phyloP scores from a whole-genome alignment of 2,888 invertebrate genomes.

The Nomada goodeniana region DNA sequence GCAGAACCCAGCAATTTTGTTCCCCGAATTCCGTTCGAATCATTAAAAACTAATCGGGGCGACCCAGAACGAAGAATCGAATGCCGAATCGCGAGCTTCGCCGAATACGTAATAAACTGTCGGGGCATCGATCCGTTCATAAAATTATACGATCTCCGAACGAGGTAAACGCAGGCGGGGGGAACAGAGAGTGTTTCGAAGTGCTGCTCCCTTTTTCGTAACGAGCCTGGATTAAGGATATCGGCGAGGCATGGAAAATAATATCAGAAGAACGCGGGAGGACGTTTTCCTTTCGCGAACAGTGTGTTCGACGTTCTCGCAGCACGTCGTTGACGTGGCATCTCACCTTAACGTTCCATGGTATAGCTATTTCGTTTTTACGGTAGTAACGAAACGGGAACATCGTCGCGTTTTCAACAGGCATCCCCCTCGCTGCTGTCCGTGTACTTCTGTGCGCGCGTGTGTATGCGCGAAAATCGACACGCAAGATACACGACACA shows the following conservation, averaged over 20 bases:
- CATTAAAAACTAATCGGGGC: constrained; percentile 11
- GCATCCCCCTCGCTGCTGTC: constrained; percentile 29
- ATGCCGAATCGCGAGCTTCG: constrained; percentile 10
- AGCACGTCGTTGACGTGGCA: no score
- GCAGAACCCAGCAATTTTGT: not conserved
- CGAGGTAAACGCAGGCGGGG: no score
- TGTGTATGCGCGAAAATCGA: constrained; percentile 36
- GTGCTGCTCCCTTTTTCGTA: not conserved
- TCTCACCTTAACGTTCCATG: constrained; percentile 33
- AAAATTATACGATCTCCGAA: constrained; percentile 29
- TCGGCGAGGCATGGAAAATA: constrained; percentile 7
- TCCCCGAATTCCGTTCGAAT: not conserved
- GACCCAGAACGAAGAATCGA: not conserved
- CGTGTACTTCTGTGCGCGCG: no score
- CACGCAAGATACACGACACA: constrained; percentile 27
- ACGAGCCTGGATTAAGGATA: constrained; percentile 34
- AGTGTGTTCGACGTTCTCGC: no score
- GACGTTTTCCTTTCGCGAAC: not conserved
- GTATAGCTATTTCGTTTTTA: constrained; percentile 33
- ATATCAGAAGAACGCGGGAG: not conserved
- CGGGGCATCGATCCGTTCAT: constrained; percentile 17
- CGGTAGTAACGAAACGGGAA: constrained; percentile 19
- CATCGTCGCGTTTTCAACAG: constrained; percentile 11
- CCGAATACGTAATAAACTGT: constrained; percentile 25
- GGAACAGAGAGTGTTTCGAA: not conserved